Evolutionary conservation across 30 jellyfish, hydroid and myxozoan genomes (phyloP).

Genomic region (Pelagia noctiluca): DNA sequence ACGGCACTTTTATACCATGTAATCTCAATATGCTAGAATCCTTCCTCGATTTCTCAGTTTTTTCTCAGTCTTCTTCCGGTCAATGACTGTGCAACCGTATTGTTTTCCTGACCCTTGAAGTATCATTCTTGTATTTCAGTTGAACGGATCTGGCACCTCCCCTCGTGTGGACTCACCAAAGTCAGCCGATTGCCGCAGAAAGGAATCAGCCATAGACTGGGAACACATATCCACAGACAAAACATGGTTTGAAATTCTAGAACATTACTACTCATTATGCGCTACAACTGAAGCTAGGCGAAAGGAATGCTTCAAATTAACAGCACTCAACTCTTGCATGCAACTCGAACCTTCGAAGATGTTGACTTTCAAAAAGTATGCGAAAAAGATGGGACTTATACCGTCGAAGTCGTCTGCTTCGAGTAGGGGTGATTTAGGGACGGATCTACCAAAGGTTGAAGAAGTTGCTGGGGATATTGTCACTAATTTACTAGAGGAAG

Average conservation of each 20-base stretch:
- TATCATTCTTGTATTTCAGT: too few relatives aligned
- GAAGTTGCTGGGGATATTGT: constrained; percentile 79
- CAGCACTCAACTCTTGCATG: constrained; percentile 39
- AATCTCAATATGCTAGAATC: too few relatives aligned
- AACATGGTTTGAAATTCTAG: constrained; percentile 87
- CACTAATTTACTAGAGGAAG: constrained; percentile 68
- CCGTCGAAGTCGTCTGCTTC: constrained; percentile 49
- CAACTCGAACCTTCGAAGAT: constrained; percentile 19
- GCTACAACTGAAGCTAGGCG: constrained; percentile 74
- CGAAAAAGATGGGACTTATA: constrained; percentile 68
- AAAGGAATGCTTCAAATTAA: constrained; percentile 62
- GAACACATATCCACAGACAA: constrained; percentile 77
- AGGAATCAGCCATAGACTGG: constrained; percentile 57
- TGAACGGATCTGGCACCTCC: too few relatives aligned
- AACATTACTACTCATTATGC: constrained; percentile 87
- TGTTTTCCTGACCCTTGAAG: too few relatives aligned
- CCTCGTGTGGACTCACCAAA: too few relatives aligned
- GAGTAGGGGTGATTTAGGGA: constrained; percentile 17
- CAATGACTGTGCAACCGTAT: too few relatives aligned
- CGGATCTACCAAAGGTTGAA: constrained; percentile 66
- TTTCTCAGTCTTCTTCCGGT: too few relatives aligned
- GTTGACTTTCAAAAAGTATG: constrained; percentile 60
- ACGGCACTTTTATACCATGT: too few relatives aligned
- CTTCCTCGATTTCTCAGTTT: too few relatives aligned
- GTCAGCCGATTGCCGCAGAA: too few relatives aligned